Evolutionary conservation across 2,888 invertebrate species (phyloP).

Genomic region (Lepeophtheirus nordmannii): DNA sequence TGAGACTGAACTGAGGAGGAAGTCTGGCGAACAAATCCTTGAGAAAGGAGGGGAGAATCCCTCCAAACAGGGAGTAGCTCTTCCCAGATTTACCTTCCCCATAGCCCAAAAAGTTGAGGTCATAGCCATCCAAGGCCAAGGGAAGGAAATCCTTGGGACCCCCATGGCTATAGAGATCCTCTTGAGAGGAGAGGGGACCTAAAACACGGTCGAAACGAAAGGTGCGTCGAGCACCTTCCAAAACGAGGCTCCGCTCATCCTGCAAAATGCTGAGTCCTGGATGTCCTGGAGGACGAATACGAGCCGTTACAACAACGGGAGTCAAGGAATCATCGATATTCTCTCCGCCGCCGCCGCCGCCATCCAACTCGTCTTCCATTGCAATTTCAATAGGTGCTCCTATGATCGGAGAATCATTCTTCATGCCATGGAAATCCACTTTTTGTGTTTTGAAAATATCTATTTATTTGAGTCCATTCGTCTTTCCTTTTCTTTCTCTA

Average conservation of each 20-base stretch:
- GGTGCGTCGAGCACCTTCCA: neutral
- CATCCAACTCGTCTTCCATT: neutral
- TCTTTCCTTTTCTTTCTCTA: no score
- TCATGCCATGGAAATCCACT: no score
- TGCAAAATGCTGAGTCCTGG: neutral
- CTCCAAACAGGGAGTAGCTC: neutral
- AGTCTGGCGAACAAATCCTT: neutral
- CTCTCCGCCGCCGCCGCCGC: neutral
- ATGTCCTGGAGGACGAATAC: neutral
- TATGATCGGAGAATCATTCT: no score
- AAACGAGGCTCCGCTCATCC: neutral
- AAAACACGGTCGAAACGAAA: neutral
- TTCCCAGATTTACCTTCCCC: neutral
- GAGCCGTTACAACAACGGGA: neutral
- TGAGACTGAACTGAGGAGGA: constrained; percentile 5
- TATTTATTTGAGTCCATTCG: no score
- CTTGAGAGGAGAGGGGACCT: neutral
- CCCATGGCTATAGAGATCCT: neutral
- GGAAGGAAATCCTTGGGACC: neutral
- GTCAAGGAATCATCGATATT: neutral
- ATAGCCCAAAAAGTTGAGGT: neutral
- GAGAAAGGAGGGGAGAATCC: neutral
- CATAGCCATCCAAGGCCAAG: neutral
- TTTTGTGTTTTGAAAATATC: no score
- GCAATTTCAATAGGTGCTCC: neutral